Conservation (phyloP, 2,113 vertebrate genomes). For the Amazona vittata region DNA sequence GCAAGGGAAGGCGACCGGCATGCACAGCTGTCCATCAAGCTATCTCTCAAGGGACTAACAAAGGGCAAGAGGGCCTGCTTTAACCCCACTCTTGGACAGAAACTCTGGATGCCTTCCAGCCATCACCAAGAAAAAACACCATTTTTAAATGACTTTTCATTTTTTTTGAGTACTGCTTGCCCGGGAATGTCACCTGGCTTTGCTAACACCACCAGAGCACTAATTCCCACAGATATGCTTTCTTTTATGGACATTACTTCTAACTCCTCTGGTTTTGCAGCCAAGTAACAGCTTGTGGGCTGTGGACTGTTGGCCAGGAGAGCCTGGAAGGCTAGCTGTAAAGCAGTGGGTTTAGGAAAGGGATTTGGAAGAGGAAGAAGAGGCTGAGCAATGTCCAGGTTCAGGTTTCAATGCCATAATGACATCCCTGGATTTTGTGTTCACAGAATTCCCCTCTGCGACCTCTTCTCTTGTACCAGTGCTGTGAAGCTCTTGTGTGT, state of each 20-base stretch:
- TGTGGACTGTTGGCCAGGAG: background rate
- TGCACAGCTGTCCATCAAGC: background rate
- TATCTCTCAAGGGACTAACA: background rate
- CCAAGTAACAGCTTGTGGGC: fast-evolving
- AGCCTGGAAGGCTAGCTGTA: conserved; percentile 16
- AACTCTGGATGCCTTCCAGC: background rate
- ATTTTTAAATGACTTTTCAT: too few relatives aligned
- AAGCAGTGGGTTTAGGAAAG: conserved; percentile 13
- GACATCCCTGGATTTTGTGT: background rate
- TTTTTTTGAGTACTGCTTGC: background rate
- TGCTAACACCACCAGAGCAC: background rate
- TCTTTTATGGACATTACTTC: background rate
- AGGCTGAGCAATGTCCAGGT: background rate
- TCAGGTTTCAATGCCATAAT: conserved; percentile 29
- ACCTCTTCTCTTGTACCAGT: background rate
- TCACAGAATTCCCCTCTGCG: conserved; percentile 6
- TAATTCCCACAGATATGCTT: background rate
- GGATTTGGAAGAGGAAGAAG: conserved; percentile 36
- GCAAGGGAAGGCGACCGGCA: background rate
- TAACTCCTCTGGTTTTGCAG: background rate
- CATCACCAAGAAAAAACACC: background rate
- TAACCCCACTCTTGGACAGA: background rate
- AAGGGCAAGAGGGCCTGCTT: background rate
- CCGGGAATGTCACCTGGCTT: background rate
- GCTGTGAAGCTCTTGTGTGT: background rate